phyloP scores from a whole-genome alignment of 2,888 invertebrate genomes.

The Clistopyga incitator region DNA sequence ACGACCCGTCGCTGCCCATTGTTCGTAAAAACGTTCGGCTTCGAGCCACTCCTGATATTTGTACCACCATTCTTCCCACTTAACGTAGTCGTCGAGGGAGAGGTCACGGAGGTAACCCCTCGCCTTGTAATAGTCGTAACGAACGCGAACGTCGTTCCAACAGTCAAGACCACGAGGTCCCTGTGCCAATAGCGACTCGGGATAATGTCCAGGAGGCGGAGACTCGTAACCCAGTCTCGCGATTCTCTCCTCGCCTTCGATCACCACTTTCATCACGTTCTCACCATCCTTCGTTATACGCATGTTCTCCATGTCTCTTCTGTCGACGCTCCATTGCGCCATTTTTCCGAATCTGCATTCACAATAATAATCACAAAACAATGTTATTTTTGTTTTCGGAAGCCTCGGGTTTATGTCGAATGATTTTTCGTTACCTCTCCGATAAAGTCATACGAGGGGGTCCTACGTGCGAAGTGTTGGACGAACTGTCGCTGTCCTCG shows the following conservation, averaged over 20 bases:
- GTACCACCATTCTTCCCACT: constrained; percentile 98
- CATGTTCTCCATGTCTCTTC: constrained; percentile 95
- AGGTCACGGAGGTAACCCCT: constrained; percentile 93
- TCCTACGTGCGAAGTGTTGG: constrained; percentile 87
- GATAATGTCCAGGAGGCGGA: constrained; percentile 90
- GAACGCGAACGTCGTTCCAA: constrained; percentile 95
- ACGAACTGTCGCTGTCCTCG: constrained; percentile 87
- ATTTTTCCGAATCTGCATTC: constrained; percentile 91
- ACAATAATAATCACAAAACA: not conserved
- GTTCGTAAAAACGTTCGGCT: constrained; percentile 91
- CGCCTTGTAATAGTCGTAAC: constrained; percentile 95
- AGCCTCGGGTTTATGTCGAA: too few species aligned
- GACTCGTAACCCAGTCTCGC: constrained; percentile 86
- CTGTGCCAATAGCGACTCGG: constrained; percentile 90
- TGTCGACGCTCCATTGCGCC: constrained; percentile 95
- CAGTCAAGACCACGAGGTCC: constrained; percentile 91
- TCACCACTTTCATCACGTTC: constrained; percentile 89
- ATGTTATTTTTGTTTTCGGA: too few species aligned
- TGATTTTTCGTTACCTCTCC: constrained; percentile 88
- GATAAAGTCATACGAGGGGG: constrained; percentile 90
- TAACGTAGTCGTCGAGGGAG: constrained; percentile 92
- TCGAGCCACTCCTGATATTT: constrained; percentile 96
- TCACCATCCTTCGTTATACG: constrained; percentile 92
- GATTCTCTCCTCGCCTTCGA: constrained; percentile 87
- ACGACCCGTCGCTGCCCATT: constrained; percentile 86